Evolutionary conservation across 2,888 invertebrate genomes (phyloP).

Genomic region (Apamea epomidion): DNA sequence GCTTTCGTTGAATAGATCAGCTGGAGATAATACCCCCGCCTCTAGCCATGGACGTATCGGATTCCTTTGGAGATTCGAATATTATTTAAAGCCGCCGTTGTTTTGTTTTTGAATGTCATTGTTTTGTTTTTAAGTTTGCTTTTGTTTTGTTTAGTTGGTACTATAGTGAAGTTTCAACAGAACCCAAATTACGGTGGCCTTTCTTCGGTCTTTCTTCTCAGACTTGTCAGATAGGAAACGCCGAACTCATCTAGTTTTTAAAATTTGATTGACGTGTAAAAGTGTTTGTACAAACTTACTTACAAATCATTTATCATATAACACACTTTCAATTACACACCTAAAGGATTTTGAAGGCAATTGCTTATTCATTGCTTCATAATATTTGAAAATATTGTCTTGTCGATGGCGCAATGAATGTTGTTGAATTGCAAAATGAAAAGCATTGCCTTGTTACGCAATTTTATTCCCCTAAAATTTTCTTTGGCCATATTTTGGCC

Average conservation of each 20-base stretch:
- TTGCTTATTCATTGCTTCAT: background rate
- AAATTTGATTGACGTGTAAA: too few species aligned
- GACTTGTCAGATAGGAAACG: too few species aligned
- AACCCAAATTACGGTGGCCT: background rate
- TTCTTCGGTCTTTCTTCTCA: too few species aligned
- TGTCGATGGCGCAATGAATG: background rate
- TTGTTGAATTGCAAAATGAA: background rate
- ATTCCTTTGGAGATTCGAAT: constrained; percentile 15
- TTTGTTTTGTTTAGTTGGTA: background rate
- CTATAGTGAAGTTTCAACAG: background rate
- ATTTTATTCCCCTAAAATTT: background rate
- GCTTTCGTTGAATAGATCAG: constrained; percentile 2
- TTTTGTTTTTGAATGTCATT: constrained; percentile 21
- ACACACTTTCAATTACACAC: background rate
- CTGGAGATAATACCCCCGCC: constrained; percentile 4
- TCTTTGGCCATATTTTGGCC: too few species aligned
- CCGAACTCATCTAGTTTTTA: too few species aligned
- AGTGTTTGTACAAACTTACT: too few species aligned
- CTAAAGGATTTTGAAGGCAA: background rate
- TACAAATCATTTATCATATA: too few species aligned
- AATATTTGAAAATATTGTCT: background rate
- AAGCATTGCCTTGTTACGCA: background rate
- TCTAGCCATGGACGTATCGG: constrained; percentile 17
- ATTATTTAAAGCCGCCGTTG: constrained; percentile 11
- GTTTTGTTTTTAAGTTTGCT: background rate